Conservation (phyloP, 1,140 invertebrate species). For the Andricus grossulariae region DNA sequence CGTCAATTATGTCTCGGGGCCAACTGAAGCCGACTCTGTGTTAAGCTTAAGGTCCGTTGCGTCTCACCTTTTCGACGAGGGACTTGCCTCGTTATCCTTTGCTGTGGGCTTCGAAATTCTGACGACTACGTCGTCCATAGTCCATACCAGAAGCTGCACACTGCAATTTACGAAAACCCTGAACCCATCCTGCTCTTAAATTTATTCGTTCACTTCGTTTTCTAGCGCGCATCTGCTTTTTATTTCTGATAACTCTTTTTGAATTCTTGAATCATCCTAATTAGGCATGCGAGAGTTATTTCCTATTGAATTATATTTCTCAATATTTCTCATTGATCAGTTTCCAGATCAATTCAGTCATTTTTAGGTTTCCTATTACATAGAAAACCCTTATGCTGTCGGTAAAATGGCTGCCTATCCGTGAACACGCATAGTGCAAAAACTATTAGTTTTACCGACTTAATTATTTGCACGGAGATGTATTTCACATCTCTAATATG, state of each 20-base stretch:
- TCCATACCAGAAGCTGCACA: neutral
- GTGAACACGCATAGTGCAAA: too few relatives aligned
- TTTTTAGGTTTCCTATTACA: too few relatives aligned
- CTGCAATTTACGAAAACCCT: neutral
- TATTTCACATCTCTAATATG: too few relatives aligned
- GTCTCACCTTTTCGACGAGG: conserved; percentile 5
- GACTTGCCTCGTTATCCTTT: conserved; percentile 12
- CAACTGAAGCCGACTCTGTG: neutral
- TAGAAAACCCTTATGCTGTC: too few relatives aligned
- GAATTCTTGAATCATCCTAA: neutral
- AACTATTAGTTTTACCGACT: too few relatives aligned
- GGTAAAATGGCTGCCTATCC: too few relatives aligned
- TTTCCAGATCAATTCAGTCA: too few relatives aligned
- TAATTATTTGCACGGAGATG: too few relatives aligned
- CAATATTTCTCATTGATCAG: too few relatives aligned
- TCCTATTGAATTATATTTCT: too few relatives aligned
- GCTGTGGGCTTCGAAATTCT: neutral
- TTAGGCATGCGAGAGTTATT: neutral
- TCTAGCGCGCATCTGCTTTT: neutral
- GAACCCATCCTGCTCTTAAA: neutral
- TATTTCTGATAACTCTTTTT: neutral
- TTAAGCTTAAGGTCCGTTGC: neutral
- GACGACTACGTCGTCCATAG: neutral
- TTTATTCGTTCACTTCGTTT: neutral
- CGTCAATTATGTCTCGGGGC: conserved; percentile 7